Evolutionary conservation across 2,888 invertebrate genomes (phyloP), one percentile per base, ranked within the genome.

Genomic region (Eupelmus urozonus): DNA sequence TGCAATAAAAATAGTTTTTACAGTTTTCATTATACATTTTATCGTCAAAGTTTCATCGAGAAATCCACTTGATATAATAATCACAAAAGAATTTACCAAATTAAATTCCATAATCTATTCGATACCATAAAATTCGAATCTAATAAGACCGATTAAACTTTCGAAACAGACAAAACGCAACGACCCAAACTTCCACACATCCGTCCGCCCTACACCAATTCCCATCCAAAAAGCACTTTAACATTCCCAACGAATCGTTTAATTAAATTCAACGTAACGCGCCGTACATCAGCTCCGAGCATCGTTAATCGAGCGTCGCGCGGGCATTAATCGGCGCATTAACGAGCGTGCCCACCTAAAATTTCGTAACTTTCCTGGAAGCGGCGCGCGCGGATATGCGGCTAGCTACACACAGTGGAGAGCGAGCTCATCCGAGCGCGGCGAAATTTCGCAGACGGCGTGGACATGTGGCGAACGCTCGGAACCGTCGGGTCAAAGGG

Each of bases 391-490:
- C 57, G 25, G 20, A 3, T 42, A 25, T n/a, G n/a, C n/a, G n/a
- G n/a, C n/a, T n/a, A n/a, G n/a, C n/a, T n/a, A n/a, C n/a, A n/a
- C n/a, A n/a, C n/a, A n/a, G n/a, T n/a, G n/a, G n/a, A n/a, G n/a
- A n/a, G n/a, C n/a, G n/a, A n/a, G n/a, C n/a, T n/a, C n/a, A n/a
- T n/a, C n/a, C n/a, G n/a, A n/a, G n/a, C n/a, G n/a, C n/a, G n/a
- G n/a, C 13, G 18, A 66, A 69, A 69, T 70, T 74, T 74, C n/a
- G 70, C 20, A 66, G 51, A 29, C 67, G 59, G 72, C 23, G 57
- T 65, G 71, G 76, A 80, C 79, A 80, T 80, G 79, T 80, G 79
- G 79, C 70, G 18, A 74, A 74, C 76, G 79, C 20, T 55, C 29
- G 25, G 3, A n/a, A 16, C 42, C 25, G 23, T 53, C 7, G 74